These are phyloP conservation scores for Apamea anceps DNA, from an alignment of 2,888 invertebrate genomes.

Conservation along the genomic window DNA sequence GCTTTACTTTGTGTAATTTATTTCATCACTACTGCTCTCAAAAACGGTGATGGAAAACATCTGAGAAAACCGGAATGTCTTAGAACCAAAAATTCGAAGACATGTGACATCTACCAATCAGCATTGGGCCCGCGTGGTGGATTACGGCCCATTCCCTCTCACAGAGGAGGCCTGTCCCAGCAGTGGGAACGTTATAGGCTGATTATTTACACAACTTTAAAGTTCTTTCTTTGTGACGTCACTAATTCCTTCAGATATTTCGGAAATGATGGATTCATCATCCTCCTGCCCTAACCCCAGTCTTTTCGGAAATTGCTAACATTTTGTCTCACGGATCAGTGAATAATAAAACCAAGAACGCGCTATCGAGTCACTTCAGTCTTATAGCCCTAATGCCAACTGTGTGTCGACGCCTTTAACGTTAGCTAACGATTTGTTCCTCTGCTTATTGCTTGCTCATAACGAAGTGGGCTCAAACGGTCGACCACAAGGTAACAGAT, in stretches of 20 bases:
- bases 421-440: conserved; percentile 79
- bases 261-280: not conserved
- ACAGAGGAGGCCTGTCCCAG: no score
- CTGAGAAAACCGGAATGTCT: no score
- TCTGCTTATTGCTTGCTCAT: conserved; percentile 87
- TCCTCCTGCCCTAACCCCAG: not conserved
- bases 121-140: no score
- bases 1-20: no score
- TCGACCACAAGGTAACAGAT: conserved; percentile 86
- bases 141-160: no score
- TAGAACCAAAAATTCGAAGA: no score
- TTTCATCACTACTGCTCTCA: no score
- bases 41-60: no score
- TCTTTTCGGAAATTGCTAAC: not conserved
- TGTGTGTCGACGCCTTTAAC: conserved; percentile 61
- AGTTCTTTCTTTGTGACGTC: not conserved
- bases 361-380: not conserved
- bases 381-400: not conserved
- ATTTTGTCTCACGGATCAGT: not conserved
- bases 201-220: not conserved
- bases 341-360: not conserved
- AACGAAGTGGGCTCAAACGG: conserved; percentile 88
- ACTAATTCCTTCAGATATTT: not conserved
- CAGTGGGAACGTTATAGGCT: no score
- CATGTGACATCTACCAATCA: no score